Conservation (phyloP, 2,113 vertebrate species). For the Vicugna pacos region DNA sequence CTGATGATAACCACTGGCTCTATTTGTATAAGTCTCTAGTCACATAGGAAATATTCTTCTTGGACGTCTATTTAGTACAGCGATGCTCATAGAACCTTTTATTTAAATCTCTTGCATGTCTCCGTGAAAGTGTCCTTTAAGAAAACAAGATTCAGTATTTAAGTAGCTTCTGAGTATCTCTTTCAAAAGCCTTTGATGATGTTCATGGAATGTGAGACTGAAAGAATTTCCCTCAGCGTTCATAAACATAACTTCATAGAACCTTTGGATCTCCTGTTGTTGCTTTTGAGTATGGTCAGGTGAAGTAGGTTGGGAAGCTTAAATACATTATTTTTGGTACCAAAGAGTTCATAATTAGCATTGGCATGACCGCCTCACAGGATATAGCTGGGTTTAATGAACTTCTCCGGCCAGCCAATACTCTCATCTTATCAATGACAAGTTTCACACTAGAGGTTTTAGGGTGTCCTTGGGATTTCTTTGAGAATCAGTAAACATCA, state of each 20-base stretch:
- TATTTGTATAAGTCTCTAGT: not conserved
- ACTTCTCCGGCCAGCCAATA: not conserved
- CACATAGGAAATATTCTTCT: not conserved
- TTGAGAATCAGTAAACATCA: not conserved
- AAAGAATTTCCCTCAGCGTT: not conserved
- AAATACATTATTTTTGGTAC: not conserved
- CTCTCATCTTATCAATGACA: not conserved
- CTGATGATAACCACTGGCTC: not conserved
- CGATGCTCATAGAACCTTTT: not conserved
- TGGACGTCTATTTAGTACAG: not conserved
- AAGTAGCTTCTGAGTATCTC: slow-evolving; percentile 29
- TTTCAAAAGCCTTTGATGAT: slow-evolving; percentile 21
- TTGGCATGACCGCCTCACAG: not conserved
- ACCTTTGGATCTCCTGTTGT: not conserved
- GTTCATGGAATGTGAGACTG: not conserved
- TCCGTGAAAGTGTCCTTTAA: slow-evolving; percentile 7
- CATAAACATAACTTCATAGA: not conserved
- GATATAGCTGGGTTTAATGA: not conserved
- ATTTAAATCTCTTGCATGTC: not conserved
- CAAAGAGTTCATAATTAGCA: not conserved
- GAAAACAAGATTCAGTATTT: not conserved
- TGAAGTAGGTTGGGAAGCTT: not conserved
- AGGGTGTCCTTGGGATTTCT: not conserved
- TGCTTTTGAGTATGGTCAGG: not conserved
- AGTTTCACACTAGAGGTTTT: not conserved